These are phyloP conservation scores for Hirtodrosophila cameraria DNA, from an alignment of 2,888 invertebrate genomes.

Conservation along the genomic window DNA sequence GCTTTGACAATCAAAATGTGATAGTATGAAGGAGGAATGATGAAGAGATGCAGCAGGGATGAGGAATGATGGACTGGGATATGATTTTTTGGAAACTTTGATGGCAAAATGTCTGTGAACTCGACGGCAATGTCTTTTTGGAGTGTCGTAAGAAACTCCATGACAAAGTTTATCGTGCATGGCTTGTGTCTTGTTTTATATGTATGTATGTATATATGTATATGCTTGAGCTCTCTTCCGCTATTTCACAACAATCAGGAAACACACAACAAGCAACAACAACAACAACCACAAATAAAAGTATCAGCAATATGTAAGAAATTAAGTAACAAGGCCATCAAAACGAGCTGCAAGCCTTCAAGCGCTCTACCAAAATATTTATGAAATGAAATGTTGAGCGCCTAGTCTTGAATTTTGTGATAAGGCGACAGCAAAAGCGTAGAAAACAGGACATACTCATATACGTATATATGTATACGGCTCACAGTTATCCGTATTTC, in stretches of 20 bases:
- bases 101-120: constrained; percentile 42
- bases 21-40: neutral
- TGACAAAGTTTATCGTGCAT: constrained; percentile 46
- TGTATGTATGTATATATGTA: constrained; percentile 3
- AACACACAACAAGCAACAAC: too few species aligned
- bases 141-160: constrained; percentile 50
- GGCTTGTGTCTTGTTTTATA: neutral
- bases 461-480: neutral
- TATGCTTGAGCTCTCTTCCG: constrained; percentile 17
- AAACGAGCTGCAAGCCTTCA: constrained; percentile 35
- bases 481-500: constrained; percentile 39
- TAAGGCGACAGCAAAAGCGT: constrained; percentile 29
- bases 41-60: neutral
- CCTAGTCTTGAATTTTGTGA: constrained; percentile 48
- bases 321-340: constrained; percentile 48
- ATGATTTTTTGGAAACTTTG: constrained; percentile 42
- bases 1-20: constrained; percentile 18
- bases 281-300: constrained; percentile 12
- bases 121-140: constrained; percentile 37
- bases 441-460: constrained; percentile 19
- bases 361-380: constrained; percentile 47
- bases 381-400: constrained; percentile 59
- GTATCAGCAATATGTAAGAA: constrained; percentile 47
- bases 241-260: constrained; percentile 10
- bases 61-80: neutral